phyloP scores from a whole-genome alignment of 2,113 vertebrate species.

The Thermophis baileyi region DNA sequence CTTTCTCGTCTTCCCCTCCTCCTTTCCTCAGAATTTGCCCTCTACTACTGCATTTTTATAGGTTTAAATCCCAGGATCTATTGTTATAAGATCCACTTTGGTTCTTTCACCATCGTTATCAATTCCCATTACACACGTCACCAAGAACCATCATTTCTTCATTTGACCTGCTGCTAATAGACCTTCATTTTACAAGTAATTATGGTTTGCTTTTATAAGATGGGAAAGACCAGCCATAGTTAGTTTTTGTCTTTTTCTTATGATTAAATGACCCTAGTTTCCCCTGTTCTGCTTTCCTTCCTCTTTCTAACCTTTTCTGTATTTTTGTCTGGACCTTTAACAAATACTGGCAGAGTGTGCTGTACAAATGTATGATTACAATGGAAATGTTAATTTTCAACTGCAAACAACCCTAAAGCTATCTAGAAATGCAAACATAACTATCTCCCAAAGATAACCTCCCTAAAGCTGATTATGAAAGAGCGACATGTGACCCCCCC shows the following conservation, averaged over 20 bases:
- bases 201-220: not conserved
- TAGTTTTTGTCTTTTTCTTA: not conserved
- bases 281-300: not conserved
- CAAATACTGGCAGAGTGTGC: not conserved
- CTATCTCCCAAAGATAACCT: constrained; percentile 19
- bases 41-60: not conserved
- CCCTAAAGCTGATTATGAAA: constrained; percentile 59
- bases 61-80: not conserved
- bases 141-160: not conserved
- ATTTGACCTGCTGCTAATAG: not conserved
- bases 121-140: too few relatives aligned
- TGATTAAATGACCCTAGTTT: not conserved
- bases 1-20: not conserved
- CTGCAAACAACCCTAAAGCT: constrained; percentile 23
- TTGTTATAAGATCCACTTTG: not conserved
- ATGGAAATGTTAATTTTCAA: constrained; percentile 20
- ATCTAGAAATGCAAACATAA: constrained; percentile 33
- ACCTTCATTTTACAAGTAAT: not conserved
- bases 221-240: not conserved
- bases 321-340: not conserved
- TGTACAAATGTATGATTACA: not conserved
- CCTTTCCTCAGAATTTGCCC: too few relatives aligned
- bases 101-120: not conserved
- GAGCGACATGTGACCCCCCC: constrained; percentile 18
- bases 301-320: not conserved